phyloP scores from a whole-genome alignment of 2,797 vertebrate genomes.

The Mus spretus region DNA sequence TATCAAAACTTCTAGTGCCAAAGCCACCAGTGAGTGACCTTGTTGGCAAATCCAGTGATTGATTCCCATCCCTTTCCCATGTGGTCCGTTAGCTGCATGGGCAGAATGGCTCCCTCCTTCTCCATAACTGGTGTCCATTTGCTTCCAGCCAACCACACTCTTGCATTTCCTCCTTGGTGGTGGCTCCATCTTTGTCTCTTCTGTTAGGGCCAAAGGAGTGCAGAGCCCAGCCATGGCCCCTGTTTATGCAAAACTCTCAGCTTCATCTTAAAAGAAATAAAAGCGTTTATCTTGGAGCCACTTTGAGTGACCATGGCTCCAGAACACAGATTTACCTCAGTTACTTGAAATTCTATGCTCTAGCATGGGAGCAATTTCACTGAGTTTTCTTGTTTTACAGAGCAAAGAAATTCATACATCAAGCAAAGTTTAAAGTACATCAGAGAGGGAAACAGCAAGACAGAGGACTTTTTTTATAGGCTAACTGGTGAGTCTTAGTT shows the following conservation, averaged over 20 bases:
- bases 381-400: background rate
- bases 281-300: background rate
- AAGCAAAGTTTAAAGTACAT: background rate
- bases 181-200: background rate
- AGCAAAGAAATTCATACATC: background rate
- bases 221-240: background rate
- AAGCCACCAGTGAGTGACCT: background rate
- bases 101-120: background rate
- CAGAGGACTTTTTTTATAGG: no score
- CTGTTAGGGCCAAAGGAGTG: background rate
- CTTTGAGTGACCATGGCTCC: background rate
- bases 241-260: background rate
- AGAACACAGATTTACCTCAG: background rate
- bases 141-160: background rate
- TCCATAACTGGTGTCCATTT: background rate
- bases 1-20: background rate
- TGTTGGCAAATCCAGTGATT: background rate
- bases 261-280: background rate
- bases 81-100: background rate
- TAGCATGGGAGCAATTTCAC: background rate
- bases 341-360: background rate
- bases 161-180: background rate
- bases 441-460: background rate
- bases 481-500: no score
- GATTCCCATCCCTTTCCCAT: background rate